phyloP scores from a whole-genome alignment of 2,888 invertebrate genomes.

The Eubasilissa splendida region DNA sequence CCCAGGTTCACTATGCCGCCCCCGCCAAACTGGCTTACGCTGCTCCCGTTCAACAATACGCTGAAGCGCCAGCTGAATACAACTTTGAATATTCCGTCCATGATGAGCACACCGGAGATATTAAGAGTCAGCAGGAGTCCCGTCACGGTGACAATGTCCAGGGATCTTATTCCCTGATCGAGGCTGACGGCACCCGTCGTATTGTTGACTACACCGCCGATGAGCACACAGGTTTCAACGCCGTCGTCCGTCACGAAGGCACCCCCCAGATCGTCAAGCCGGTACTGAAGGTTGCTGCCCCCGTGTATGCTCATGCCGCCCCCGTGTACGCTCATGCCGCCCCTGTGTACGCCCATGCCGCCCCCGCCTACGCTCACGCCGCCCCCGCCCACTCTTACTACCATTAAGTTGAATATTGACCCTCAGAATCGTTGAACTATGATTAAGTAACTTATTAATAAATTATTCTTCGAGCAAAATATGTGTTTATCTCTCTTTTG shows the following conservation, averaged over 20 bases:
- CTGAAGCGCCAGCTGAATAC: constrained; percentile 44
- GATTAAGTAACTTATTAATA: too few relatives aligned
- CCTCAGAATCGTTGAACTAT: too few relatives aligned
- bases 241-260: constrained; percentile 48
- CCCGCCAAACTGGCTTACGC: constrained; percentile 17
- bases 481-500: too few relatives aligned
- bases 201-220: constrained; percentile 70
- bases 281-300: constrained; percentile 45
- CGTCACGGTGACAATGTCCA: constrained; percentile 68
- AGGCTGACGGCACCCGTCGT: constrained; percentile 66
- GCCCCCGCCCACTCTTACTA: too few relatives aligned
- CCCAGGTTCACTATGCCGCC: constrained; percentile 38
- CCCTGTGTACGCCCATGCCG: not conserved
- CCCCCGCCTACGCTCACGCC: too few relatives aligned
- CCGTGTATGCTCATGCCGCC: constrained; percentile 34
- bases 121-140: constrained; percentile 69
- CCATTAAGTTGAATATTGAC: too few relatives aligned
- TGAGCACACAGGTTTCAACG: constrained; percentile 60
- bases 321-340: constrained; percentile 36
- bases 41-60: constrained; percentile 60
- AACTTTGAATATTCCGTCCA: constrained; percentile 49
- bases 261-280: constrained; percentile 59
- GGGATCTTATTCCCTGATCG: constrained; percentile 68
- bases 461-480: too few relatives aligned
- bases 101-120: constrained; percentile 65